These are phyloP conservation scores for Apocheima hispidaria DNA, from an alignment of 2,888 invertebrate genomes.

Conservation along the genomic window DNA sequence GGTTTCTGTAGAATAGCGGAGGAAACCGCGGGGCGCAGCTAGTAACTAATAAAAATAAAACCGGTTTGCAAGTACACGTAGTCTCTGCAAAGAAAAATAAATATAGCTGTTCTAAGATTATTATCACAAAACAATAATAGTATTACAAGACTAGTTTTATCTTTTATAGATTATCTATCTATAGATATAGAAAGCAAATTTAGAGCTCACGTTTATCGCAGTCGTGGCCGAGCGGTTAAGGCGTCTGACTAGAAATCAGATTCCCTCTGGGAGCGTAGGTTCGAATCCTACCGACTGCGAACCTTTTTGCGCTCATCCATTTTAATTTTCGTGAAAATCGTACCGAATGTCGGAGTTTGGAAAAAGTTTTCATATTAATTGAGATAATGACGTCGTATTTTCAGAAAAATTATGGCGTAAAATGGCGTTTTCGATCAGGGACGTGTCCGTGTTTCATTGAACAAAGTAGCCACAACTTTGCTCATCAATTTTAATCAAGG, in stretches of 20 bases:
- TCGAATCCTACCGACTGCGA: slow-evolving; percentile 95
- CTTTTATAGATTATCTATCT: too few species aligned
- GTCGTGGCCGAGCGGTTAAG: slow-evolving; percentile 95
- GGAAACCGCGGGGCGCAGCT: too few species aligned
- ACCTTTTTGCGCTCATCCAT: slow-evolving; percentile 44
- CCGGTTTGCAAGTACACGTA: too few species aligned
- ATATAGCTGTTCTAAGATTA: too few species aligned
- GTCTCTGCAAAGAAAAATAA: too few species aligned
- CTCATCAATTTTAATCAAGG: slow-evolving; percentile 61
- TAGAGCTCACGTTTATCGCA: slow-evolving; percentile 66
- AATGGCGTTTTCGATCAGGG: slow-evolving; percentile 32
- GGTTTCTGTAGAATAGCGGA: too few species aligned
- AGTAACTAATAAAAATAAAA: too few species aligned
- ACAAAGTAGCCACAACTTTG: slow-evolving; percentile 49
- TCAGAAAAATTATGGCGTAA: slow-evolving; percentile 9
- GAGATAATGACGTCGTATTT: slow-evolving; percentile 27
- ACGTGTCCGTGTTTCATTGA: slow-evolving; percentile 44
- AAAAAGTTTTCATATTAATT: slow-evolving; percentile 24
- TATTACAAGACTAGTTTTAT: too few species aligned
- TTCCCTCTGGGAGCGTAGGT: slow-evolving; percentile 96
- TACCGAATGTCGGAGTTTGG: slow-evolving; percentile 8
- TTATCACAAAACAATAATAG: too few species aligned
- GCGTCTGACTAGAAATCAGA: slow-evolving; percentile 95
- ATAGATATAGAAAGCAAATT: slow-evolving; percentile 4
- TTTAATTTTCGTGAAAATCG: slow-evolving; percentile 15